Evolutionary conservation across 2,888 invertebrate species (phyloP), one percentile per base, ranked within the genome.

Genomic region (Bruchidius siliquastri): DNA sequence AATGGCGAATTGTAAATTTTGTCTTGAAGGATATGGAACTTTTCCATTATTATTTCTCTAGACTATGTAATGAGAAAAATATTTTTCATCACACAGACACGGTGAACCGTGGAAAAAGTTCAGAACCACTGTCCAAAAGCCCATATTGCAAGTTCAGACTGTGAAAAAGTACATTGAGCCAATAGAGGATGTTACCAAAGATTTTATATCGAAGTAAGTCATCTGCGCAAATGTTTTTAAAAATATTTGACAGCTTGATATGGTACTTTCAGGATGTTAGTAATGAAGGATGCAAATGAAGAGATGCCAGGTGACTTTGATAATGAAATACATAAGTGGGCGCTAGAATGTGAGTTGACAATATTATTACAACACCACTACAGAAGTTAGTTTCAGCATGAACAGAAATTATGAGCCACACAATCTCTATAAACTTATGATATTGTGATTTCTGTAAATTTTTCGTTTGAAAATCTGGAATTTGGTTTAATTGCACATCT

Each of bases 31-130:
- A n/a, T n/a, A n/a, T n/a, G n/a, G n/a, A n/a, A n/a, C n/a, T n/a
- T n/a, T n/a, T n/a, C n/a, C n/a, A n/a, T n/a, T n/a, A n/a, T n/a
- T n/a, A n/a, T n/a, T n/a, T n/a, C n/a, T n/a, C n/a, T n/a, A n/a
- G n/a, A n/a, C n/a, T n/a, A 26, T 26, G 26, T 26, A 4, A 26
- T 26, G 8, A 26, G 3, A 26, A 26, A 26, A 26, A 8, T 8
- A 26, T 26, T 26, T 26, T 26, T 8, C 2, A 49, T 49, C 18
- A 13, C 13, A 13, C 84, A 95, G 95, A 0, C 94, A 95, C 81
- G 95, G 95, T 0, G 92, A 94, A 77, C 91, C 92, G 18, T 95
- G 95, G 95, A 91, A 93, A 81, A 89, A 91, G 72, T 92, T 95
- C 78, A 89, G 95, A 70, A 91, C 91, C 4, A 93, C 92, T 82